These are phyloP conservation scores for Forbesichthys agassizii DNA, from an alignment of 2,113 vertebrate genomes.

Conservation along the genomic window DNA sequence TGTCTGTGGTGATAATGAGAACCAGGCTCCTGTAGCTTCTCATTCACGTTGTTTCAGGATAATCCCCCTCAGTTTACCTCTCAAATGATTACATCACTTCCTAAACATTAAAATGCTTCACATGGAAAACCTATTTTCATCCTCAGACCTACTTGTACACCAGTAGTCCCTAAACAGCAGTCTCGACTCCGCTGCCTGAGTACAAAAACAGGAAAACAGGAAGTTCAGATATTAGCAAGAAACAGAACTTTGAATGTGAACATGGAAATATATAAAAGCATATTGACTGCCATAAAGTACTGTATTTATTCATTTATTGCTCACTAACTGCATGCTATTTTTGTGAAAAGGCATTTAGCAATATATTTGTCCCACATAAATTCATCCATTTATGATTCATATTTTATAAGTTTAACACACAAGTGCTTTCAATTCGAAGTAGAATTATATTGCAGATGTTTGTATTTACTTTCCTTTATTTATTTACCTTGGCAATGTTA, in stretches of 20 bases:
- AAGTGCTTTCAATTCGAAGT: neutral
- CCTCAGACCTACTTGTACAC: constrained; percentile 13
- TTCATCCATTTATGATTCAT: constrained; percentile 33
- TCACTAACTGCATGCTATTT: constrained; percentile 36
- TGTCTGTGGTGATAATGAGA: constrained; percentile 14
- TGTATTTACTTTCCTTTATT: too few species aligned
- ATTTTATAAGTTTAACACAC: neutral
- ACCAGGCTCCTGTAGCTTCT: constrained; percentile 16
- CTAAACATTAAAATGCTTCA: constrained; percentile 25
- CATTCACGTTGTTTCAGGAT: constrained; percentile 17
- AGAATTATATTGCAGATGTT: too few species aligned
- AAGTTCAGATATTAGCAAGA: constrained; percentile 32
- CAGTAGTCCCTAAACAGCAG: constrained; percentile 43
- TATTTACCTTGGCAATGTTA: too few species aligned
- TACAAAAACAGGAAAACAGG: constrained; percentile 23
- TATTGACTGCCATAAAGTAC: constrained; percentile 31
- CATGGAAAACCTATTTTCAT: constrained; percentile 46
- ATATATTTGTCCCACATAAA: constrained; percentile 24
- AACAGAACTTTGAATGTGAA: neutral
- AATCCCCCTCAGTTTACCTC: constrained; percentile 16
- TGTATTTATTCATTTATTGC: constrained; percentile 17
- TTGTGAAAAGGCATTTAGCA: constrained; percentile 3
- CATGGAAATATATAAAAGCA: constrained; percentile 28
- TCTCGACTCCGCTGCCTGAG: constrained; percentile 1
- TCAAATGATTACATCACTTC: constrained; percentile 33